phyloP scores from a whole-genome alignment of 2,113 vertebrate genomes.

The Nothoprocta perdicaria region DNA sequence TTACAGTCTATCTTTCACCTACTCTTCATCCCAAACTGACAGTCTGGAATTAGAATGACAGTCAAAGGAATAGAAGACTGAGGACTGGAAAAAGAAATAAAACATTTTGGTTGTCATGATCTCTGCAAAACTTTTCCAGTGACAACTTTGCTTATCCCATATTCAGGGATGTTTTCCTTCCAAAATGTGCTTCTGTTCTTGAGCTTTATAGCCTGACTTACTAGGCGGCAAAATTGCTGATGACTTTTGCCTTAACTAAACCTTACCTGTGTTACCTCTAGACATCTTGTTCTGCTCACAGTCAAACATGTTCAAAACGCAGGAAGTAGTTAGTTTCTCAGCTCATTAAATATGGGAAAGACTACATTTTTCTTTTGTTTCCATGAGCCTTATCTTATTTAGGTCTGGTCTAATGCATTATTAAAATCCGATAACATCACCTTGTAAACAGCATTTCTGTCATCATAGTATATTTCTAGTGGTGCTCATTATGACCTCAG shows the following conservation, averaged over 20 bases:
- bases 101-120: neutral
- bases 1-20: neutral
- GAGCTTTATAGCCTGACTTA: neutral
- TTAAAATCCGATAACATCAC: neutral
- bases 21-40: neutral
- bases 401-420: neutral
- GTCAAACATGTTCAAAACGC: neutral
- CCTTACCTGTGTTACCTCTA: neutral
- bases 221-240: neutral
- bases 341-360: neutral
- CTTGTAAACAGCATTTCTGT: neutral
- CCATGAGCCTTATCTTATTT: neutral
- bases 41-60: neutral
- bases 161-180: neutral
- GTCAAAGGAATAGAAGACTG: neutral
- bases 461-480: neutral
- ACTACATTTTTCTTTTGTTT: neutral
- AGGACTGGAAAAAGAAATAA: neutral
- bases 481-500: neutral
- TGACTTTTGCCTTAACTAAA: neutral
- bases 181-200: neutral
- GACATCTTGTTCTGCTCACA: neutral
- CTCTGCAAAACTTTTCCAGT: neutral
- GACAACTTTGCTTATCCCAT: neutral
- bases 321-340: neutral